Evolutionary conservation across 2,888 invertebrate species (phyloP).

Genomic region (Sarcophaga carnaria): DNA sequence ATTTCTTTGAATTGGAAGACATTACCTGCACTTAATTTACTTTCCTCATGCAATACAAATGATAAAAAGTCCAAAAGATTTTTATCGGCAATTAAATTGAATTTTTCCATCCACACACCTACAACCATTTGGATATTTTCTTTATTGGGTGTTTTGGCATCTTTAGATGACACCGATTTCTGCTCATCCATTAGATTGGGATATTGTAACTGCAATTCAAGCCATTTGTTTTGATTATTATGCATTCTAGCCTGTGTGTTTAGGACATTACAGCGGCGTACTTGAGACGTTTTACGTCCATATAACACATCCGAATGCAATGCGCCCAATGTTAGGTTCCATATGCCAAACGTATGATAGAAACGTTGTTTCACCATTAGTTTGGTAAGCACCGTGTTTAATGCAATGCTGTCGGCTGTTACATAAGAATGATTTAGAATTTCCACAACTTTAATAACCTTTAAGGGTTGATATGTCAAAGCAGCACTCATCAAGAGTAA

Average conservation of each 20-base stretch:
- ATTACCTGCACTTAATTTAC: constrained; percentile 62
- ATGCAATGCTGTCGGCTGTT: constrained; percentile 44
- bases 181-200: constrained; percentile 25
- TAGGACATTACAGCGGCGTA: constrained; percentile 58
- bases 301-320: constrained; percentile 71
- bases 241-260: constrained; percentile 66
- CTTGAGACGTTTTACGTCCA: constrained; percentile 64
- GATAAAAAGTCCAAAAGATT: constrained; percentile 77
- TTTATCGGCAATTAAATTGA: constrained; percentile 72
- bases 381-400: constrained; percentile 68
- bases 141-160: constrained; percentile 35
- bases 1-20: background rate
- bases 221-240: constrained; percentile 74
- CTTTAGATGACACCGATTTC: background rate
- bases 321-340: constrained; percentile 71
- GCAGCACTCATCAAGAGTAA: constrained; percentile 69
- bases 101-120: constrained; percentile 77
- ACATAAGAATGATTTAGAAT: constrained; percentile 45
- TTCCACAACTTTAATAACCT: constrained; percentile 57
- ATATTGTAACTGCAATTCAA: constrained; percentile 76
- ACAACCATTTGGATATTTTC: constrained; percentile 70
- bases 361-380: constrained; percentile 65
- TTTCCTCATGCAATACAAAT: constrained; percentile 69
- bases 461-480: constrained; percentile 57
- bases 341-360: constrained; percentile 72